phyloP scores from a whole-genome alignment of 2,888 invertebrate genomes.

The Notocelia uddmanniana region DNA sequence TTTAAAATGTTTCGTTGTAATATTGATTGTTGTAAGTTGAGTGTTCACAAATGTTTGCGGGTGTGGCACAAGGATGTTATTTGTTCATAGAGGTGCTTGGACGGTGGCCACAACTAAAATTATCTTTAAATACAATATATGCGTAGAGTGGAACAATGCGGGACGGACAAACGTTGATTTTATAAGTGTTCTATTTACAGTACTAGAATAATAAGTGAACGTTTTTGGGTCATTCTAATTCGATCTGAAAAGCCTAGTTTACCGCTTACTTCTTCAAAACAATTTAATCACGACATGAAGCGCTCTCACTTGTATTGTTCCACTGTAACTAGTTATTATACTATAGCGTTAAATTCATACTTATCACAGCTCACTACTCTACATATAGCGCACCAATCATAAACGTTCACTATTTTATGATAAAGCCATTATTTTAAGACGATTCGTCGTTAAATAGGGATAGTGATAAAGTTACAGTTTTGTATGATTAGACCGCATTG shows the following conservation, averaged over 20 bases:
- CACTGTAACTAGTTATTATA: constrained; percentile 32
- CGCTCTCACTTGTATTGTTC: constrained; percentile 12
- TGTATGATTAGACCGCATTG: constrained; percentile 30
- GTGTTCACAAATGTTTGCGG: constrained; percentile 1
- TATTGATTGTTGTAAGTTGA: constrained; percentile 11
- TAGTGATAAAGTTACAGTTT: constrained; percentile 27
- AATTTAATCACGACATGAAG: background rate
- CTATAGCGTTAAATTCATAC: constrained; percentile 46
- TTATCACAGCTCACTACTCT: constrained; percentile 50
- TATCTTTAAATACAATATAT: constrained; percentile 16
- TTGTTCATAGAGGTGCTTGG: constrained; percentile 44
- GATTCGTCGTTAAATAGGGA: constrained; percentile 16
- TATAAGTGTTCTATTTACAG: background rate
- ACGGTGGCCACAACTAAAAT: constrained; percentile 47
- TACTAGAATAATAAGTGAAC: no score
- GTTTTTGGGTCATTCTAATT: no score
- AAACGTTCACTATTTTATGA: constrained; percentile 33
- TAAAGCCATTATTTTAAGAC: constrained; percentile 36
- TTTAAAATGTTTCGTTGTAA: constrained; percentile 21
- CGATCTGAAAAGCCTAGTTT: no score
- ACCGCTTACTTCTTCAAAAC: no score
- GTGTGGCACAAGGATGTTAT: constrained; percentile 25
- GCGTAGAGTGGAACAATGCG: background rate
- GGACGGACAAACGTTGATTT: background rate
- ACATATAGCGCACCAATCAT: constrained; percentile 44